Evolutionary conservation across 2,797 vertebrate species (phyloP).

Genomic region (Spinus pinus): DNA sequence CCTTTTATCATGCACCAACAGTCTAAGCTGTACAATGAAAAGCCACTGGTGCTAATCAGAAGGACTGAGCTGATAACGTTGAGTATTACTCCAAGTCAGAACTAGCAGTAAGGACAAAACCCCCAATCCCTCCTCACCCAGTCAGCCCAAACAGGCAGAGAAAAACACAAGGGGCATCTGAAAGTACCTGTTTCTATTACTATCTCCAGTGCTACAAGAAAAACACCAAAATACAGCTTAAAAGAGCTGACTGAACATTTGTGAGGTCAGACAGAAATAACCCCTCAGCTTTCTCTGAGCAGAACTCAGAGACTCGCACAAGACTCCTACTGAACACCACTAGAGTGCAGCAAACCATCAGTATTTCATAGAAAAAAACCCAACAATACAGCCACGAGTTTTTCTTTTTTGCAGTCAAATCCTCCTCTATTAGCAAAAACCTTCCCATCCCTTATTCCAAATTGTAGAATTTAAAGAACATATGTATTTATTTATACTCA

Average conservation of each 20-base stretch:
- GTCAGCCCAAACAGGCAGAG: neutral
- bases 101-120: neutral
- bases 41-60: neutral
- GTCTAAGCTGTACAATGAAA: too few species aligned
- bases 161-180: too few species aligned
- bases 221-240: neutral
- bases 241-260: neutral
- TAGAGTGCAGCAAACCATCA: neutral
- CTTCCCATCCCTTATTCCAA: neutral
- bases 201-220: too few species aligned
- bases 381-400: accelerated
- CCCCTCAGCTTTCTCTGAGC: neutral
- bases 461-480: too few species aligned
- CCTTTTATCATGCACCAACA: too few species aligned
- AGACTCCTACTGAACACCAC: neutral
- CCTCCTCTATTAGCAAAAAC: neutral
- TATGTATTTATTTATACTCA: neutral
- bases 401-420: neutral
- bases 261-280: neutral
- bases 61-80: neutral
- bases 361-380: accelerated
- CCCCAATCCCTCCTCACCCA: neutral
- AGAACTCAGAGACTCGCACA: neutral
- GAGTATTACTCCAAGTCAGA: neutral
- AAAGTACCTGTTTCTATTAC: neutral